These are phyloP conservation scores for Eustalomyia histrio DNA, from an alignment of 2,888 invertebrate species.

Conservation along the genomic window DNA sequence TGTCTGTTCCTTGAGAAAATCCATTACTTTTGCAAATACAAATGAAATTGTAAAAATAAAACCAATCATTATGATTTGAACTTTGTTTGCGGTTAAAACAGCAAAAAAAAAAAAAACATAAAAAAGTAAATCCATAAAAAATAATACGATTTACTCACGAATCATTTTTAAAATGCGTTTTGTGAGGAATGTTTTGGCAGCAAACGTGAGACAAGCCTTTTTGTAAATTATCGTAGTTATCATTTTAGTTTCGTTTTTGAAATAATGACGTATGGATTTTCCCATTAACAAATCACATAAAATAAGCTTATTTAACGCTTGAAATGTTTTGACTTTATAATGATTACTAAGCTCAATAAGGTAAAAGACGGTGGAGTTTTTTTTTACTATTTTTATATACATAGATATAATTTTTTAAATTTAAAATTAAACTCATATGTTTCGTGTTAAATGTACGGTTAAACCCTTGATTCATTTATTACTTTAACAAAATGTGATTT, in stretches of 20 bases:
- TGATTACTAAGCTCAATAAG: neutral
- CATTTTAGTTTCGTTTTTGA: slow-evolving; percentile 14
- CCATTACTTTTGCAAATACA: neutral
- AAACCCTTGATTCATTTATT: slow-evolving; percentile 51
- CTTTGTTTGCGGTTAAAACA: slow-evolving; percentile 24
- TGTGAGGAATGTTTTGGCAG: neutral
- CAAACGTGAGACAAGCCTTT: slow-evolving; percentile 38
- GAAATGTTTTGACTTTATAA: neutral
- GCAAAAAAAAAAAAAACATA: slow-evolving; percentile 4
- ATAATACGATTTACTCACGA: neutral
- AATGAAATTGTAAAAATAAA: neutral
- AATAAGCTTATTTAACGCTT: neutral
- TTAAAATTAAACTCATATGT: neutral
- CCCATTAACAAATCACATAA: slow-evolving; percentile 43
- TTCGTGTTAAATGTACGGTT: slow-evolving; percentile 19
- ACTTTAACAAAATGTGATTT: neutral
- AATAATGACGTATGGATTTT: slow-evolving; percentile 58
- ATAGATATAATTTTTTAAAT: neutral
- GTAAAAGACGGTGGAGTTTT: neutral
- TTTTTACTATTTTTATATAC: neutral
- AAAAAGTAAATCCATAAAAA: too few species aligned
- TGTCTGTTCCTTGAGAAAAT: slow-evolving; percentile 6
- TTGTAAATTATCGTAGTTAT: slow-evolving; percentile 14
- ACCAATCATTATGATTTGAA: too few species aligned
- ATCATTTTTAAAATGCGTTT: neutral